phyloP scores from a whole-genome alignment of 1,140 invertebrate species.

The Megathymus violae region DNA sequence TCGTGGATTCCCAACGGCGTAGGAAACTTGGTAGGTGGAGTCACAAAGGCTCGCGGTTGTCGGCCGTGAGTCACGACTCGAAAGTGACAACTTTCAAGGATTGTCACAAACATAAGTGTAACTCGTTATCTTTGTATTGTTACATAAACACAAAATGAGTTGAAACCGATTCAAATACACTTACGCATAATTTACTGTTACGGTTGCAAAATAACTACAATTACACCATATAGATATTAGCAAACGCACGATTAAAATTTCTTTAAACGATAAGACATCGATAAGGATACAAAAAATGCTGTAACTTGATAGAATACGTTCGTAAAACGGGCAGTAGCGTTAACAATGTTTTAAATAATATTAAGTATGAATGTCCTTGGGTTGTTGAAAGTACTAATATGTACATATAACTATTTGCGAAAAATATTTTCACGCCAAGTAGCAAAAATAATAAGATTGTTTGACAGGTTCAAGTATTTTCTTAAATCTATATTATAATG shows the following conservation, averaged over 20 bases:
- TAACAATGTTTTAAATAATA: too few relatives aligned
- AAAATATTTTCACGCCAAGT: too few relatives aligned
- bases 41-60: conserved; percentile 49
- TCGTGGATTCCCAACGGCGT: not conserved
- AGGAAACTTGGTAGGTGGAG: conserved; percentile 38
- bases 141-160: conserved; percentile 20
- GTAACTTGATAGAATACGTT: too few relatives aligned
- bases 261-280: too few relatives aligned
- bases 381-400: too few relatives aligned
- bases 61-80: conserved; percentile 63
- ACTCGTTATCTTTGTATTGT: conserved; percentile 38
- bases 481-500: too few relatives aligned
- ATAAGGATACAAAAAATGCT: too few relatives aligned
- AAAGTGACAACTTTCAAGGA: conserved; percentile 62
- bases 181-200: conserved; percentile 2
- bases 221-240: not conserved
- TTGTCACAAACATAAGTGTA: conserved; percentile 44
- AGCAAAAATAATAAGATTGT: too few relatives aligned
- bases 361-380: too few relatives aligned
- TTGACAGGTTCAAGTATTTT: too few relatives aligned
- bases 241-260: not conserved
- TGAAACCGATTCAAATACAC: conserved; percentile 9
- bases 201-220: not conserved
- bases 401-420: too few relatives aligned
- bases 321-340: too few relatives aligned